A percentile compares a stretch with the other conserved stretches of the same genome.
Conservation (phyloP, 2,113 vertebrate species). For the Cyphomyrus discorhynchus region DNA sequence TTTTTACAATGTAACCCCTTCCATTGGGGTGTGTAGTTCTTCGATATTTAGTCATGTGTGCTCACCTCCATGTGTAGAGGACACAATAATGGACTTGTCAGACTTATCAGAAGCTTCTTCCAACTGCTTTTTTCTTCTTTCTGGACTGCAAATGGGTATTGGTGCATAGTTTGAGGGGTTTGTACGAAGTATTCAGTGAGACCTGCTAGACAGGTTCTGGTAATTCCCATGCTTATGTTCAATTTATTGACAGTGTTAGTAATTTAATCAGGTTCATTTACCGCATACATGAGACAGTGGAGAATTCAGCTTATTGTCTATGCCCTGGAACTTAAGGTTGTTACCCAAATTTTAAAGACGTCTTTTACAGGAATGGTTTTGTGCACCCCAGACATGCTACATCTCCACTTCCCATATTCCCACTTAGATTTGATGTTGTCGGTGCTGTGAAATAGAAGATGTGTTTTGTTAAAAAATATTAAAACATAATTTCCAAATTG, state of each 20-base stretch:
- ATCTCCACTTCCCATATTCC: background rate
- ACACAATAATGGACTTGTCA: background rate
- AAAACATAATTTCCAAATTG: background rate
- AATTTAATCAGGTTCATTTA: background rate
- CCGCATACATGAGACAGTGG: background rate
- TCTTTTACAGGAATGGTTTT: background rate
- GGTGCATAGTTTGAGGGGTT: background rate
- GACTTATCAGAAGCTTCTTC: background rate
- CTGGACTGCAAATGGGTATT: background rate
- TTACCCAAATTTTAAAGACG: background rate
- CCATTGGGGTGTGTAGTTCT: background rate
- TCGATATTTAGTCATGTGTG: background rate
- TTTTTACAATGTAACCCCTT: background rate
- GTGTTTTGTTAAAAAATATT: background rate
- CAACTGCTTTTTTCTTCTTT: background rate
- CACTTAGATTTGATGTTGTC: background rate
- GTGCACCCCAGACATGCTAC: background rate
- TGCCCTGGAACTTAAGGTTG: background rate
- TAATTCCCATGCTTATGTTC: background rate
- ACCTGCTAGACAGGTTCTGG: background rate
- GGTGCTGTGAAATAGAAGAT: background rate
- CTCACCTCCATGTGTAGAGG: background rate
- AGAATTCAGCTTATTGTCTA: background rate
- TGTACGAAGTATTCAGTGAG: background rate
- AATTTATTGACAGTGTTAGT: background rate